A percentile compares a stretch with the other conserved stretches of the same genome.
Conservation (phyloP, 2,113 vertebrate species). For the Phainopepla nitens region DNA sequence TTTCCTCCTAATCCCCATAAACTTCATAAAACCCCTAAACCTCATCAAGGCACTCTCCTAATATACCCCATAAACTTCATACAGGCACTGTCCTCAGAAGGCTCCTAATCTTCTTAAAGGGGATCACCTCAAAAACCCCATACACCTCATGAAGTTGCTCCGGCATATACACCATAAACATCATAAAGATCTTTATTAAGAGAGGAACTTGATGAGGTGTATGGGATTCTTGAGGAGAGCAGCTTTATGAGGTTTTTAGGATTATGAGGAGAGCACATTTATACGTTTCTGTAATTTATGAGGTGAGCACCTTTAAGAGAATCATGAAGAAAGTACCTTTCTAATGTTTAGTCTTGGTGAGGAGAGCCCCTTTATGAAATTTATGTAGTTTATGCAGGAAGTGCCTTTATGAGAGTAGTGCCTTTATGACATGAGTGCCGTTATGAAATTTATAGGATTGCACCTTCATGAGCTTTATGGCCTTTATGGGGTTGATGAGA, state of each 20-base stretch:
- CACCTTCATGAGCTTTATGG: neutral
- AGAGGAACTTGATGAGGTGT: neutral
- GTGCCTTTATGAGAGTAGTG: neutral
- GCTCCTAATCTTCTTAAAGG: neutral
- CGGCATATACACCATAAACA: neutral
- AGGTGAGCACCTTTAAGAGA: neutral
- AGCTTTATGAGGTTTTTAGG: neutral
- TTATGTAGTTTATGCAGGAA: neutral
- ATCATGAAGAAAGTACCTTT: neutral
- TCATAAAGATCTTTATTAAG: neutral
- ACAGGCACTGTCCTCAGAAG: fast-evolving
- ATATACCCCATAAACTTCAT: neutral
- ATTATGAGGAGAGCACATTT: neutral
- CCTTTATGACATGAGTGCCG: fast-evolving
- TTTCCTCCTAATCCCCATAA: neutral
- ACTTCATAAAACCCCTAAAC: neutral
- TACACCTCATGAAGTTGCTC: neutral
- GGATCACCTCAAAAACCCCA: neutral
- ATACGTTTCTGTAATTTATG: neutral
- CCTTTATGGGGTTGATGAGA: neutral
- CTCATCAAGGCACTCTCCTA: neutral
- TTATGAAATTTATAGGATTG: neutral
- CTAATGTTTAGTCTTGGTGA: neutral
- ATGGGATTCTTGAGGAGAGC: neutral
- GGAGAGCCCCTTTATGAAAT: neutral